Percentiles rank a stretch among this genome's conserved stretches.
Evolutionary conservation across 2,797 vertebrate species (phyloP).

Genomic region (Brotula barbata): DNA sequence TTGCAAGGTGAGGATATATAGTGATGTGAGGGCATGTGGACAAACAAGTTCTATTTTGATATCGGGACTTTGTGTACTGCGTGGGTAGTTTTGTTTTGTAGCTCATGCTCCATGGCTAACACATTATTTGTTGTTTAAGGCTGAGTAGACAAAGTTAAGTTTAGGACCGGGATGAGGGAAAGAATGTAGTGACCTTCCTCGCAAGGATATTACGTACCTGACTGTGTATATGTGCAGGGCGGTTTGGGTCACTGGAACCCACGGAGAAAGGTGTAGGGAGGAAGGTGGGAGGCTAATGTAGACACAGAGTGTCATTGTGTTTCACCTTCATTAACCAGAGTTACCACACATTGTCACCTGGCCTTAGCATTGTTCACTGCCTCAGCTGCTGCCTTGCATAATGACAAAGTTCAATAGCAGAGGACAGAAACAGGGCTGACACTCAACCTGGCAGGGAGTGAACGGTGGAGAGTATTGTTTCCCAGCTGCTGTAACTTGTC

Average conservation of each 20-base stretch:
- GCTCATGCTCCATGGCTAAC: no score
- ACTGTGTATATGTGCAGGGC: conserved; percentile 50
- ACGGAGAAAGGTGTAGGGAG: conserved; percentile 48
- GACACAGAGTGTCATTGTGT: conserved; percentile 69
- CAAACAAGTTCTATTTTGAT: no score
- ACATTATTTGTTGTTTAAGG: no score
- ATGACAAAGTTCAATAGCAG: conserved; percentile 58
- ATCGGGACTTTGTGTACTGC: no score
- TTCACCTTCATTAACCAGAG: conserved; percentile 75
- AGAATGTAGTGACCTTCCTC: conserved; percentile 6
- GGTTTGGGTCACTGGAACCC: conserved; percentile 60
- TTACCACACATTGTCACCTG: conserved; percentile 54
- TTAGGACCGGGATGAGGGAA: background rate
- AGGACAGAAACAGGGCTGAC: conserved; percentile 42
- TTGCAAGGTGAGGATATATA: no score
- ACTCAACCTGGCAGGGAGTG: conserved; percentile 26
- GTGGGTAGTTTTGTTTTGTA: no score
- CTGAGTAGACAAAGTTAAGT: background rate
- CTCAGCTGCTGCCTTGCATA: conserved; percentile 53
- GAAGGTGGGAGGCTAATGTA: conserved; percentile 54
- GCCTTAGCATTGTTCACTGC: conserved; percentile 58
- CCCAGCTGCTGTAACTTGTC: conserved; percentile 23
- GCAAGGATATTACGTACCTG: conserved; percentile 16
- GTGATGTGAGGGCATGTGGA: no score
- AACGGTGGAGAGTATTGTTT: conserved; percentile 23